phyloP scores from a whole-genome alignment of 2,888 invertebrate species.

The Penaeus monodon region DNA sequence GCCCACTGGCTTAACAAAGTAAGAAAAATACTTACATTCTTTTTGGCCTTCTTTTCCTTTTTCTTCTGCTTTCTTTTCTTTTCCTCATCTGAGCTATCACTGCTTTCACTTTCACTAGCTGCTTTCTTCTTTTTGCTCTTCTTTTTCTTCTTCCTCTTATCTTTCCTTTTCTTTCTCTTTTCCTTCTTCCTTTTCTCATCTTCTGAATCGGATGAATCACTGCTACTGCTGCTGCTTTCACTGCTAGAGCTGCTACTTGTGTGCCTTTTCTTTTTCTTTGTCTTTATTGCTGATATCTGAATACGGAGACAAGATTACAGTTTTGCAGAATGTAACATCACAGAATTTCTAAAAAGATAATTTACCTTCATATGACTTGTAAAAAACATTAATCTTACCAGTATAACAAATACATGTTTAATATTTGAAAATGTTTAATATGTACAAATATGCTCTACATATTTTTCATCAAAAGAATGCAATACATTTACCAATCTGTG shows the following conservation, averaged over 20 bases:
- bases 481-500: too few relatives aligned
- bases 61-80: slow-evolving; percentile 17
- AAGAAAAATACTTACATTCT: slow-evolving; percentile 7
- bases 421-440: too few relatives aligned
- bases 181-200: slow-evolving; percentile 34
- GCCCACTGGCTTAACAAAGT: not conserved
- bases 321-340: not conserved
- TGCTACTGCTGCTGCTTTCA: not conserved
- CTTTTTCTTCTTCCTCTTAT: slow-evolving; percentile 25
- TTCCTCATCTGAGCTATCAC: slow-evolving; percentile 14
- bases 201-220: slow-evolving; percentile 38
- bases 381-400: too few relatives aligned
- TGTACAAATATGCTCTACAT: too few relatives aligned
- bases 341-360: too few relatives aligned
- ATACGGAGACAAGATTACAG: not conserved
- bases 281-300: slow-evolving; percentile 41
- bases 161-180: slow-evolving; percentile 39
- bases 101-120: slow-evolving; percentile 33
- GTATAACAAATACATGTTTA: too few relatives aligned
- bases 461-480: too few relatives aligned
- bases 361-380: too few relatives aligned
- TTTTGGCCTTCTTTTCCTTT: slow-evolving; percentile 33
- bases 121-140: slow-evolving; percentile 20
- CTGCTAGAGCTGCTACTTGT: not conserved
- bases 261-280: slow-evolving; percentile 14